phyloP scores from a whole-genome alignment of 1,140 invertebrate genomes.

The Choristoneura fumiferana region DNA sequence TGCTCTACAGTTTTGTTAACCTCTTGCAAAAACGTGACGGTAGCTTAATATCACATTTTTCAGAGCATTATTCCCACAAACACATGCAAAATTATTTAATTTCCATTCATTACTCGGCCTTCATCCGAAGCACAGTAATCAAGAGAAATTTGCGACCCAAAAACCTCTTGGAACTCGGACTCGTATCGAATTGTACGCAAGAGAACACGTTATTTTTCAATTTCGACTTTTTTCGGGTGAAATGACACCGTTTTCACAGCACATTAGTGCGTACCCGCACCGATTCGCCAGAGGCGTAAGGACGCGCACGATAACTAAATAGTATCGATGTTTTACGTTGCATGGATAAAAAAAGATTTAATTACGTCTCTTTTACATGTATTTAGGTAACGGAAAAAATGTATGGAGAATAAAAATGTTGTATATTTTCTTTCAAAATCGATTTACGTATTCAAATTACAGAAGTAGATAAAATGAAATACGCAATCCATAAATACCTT shows the following conservation, averaged over 20 bases:
- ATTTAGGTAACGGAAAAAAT: too few species aligned
- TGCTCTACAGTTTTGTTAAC: too few species aligned
- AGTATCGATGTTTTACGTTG: not conserved
- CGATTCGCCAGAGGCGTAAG: not conserved
- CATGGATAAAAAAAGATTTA: too few species aligned
- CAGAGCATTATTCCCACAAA: slow-evolving; percentile 3
- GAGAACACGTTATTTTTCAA: slow-evolving; percentile 8
- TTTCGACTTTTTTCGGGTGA: slow-evolving; percentile 8
- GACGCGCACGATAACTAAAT: too few species aligned
- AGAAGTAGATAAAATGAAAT: too few species aligned
- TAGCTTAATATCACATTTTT: slow-evolving; percentile 11
- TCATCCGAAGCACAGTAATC: slow-evolving; percentile 9
- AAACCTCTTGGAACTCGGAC: slow-evolving; percentile 9
- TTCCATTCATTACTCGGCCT: slow-evolving; percentile 11
- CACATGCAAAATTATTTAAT: slow-evolving; percentile 9
- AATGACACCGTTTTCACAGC: slow-evolving; percentile 27
- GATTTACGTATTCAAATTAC: too few species aligned
- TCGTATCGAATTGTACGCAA: slow-evolving; percentile 6
- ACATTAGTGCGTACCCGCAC: slow-evolving; percentile 27
- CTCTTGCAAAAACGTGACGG: not conserved
- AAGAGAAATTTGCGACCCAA: slow-evolving; percentile 16
- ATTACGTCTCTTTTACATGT: too few species aligned
- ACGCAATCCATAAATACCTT: too few species aligned
- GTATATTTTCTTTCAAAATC: too few species aligned
- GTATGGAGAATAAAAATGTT: too few species aligned